Percentiles rank a stretch among this genome's conserved stretches.
phyloP scores from a whole-genome alignment of 1,140 invertebrate genomes.

The Calephelis nemesis region DNA sequence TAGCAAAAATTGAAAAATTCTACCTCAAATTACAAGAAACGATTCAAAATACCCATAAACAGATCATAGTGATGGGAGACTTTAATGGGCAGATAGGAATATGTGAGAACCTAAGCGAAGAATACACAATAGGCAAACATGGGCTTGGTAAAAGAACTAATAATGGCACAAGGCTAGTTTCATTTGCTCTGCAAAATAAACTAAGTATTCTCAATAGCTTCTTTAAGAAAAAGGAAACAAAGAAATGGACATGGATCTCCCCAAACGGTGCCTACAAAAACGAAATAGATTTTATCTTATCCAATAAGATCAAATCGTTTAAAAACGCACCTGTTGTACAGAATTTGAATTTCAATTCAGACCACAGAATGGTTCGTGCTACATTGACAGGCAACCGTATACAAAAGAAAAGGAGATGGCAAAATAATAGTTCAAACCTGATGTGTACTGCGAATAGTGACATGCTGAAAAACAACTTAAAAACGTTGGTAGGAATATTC shows the following conservation, averaged over 20 bases:
- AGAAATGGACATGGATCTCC: conserved; percentile 16
- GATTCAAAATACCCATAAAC: conserved; percentile 3
- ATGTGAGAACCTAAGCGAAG: background rate
- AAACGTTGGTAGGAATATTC: too few relatives aligned
- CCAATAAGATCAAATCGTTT: conserved; percentile 1
- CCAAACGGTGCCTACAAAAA: conserved; percentile 3
- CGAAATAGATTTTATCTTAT: conserved; percentile 3
- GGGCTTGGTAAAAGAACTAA: background rate
- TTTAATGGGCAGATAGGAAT: background rate
- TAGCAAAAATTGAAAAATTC: conserved; percentile 7
- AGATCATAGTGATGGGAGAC: background rate
- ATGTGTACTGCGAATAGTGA: too few relatives aligned
- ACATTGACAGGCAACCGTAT: conserved; percentile 17
- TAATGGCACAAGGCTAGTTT: background rate
- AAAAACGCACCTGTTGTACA: conserved; percentile 8
- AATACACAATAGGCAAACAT: conserved; percentile 7
- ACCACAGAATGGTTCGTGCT: conserved; percentile 21
- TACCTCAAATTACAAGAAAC: background rate
- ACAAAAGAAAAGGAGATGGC: conserved; percentile 15
- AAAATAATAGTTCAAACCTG: background rate
- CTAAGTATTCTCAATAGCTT: conserved; percentile 21
- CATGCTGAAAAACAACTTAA: too few relatives aligned
- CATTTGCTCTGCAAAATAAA: conserved; percentile 13
- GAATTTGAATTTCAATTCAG: conserved; percentile 10
- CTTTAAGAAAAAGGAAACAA: conserved; percentile 20